Evolutionary conservation across 2,113 vertebrate genomes (phyloP), one percentile per base, ranked within the genome.

Genomic region (Coregonus clupeaformis): DNA sequence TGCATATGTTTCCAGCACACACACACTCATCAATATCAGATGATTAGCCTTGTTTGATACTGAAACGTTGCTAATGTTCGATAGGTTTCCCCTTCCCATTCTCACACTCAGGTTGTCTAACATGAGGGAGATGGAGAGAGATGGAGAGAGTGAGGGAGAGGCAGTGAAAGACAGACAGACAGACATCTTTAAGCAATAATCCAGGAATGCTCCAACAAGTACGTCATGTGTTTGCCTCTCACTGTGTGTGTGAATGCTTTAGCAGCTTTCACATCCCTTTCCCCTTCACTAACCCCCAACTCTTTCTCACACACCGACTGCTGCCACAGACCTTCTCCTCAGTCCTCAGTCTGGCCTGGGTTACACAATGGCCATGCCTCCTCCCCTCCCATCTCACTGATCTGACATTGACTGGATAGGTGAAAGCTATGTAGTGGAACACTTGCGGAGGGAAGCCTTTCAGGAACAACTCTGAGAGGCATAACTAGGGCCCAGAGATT

Each of bases 141-240:
- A 71, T 75, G 71, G 86, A 77, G 77, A 18, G 45, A 14, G 9
- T 3, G 45, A 47, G 45, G 3, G 45, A 14, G 12, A 14, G 47
- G 0, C 72, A 72, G 80, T 68, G 76, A 69, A 72, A 29, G 55
- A 52, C 25, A 1, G 42, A 57, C 77, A 80, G 82, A 81, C 74
- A 73, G 83, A 91, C 88, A 90, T 91, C 88, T 92, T 90, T 89
- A 91, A 90, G 85, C 86, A 88, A 92, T 91, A 89, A 90, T 47
- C 30, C 82, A 87, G 86, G 89, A 90, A 92, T 89, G 83, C 22
- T 73, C 45, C 76, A 49, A 76, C 60, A 76, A 71, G 16, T 75
- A 85, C 85, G 84, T 91, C 89, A 90, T 79, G 71, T 76, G 69
- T 80, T 76, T 76, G 83, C 72, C 18, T 16, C 65, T 67, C 24